Conservation (phyloP, 1,140 invertebrate species). For the Zeugodacus cucurbitae region DNA sequence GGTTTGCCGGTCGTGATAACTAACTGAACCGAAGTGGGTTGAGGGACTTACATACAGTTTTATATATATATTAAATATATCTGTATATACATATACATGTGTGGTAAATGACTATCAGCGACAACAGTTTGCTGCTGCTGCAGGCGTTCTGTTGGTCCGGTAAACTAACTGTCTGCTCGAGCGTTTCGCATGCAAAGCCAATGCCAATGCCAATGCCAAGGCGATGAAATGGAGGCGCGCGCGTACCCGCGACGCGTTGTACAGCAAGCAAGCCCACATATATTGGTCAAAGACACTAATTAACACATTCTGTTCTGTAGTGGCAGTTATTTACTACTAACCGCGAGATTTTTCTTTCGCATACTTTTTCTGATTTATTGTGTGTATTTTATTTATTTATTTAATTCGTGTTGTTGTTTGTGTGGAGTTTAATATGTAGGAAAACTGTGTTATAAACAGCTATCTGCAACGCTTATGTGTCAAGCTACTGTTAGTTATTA, state of each 20-base stretch:
- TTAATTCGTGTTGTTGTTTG: not conserved
- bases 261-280: not conserved
- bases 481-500: no score
- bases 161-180: conserved; percentile 36
- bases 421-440: no score
- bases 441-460: no score
- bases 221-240: not conserved
- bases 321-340: not conserved
- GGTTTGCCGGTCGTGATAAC: not conserved
- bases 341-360: not conserved
- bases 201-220: no score
- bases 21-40: not conserved
- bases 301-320: conserved; percentile 21
- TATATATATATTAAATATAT: no score
- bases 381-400: not conserved
- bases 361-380: not conserved
- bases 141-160: conserved; percentile 3
- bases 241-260: not conserved
- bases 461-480: no score
- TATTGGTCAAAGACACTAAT: not conserved
- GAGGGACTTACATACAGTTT: not conserved
- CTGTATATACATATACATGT: not conserved
- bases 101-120: not conserved
- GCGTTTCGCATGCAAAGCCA: conserved; percentile 34
- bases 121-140: not conserved